Evolutionary conservation across 2,797 vertebrate genomes (phyloP).

Genomic region (Ibycter americanus): DNA sequence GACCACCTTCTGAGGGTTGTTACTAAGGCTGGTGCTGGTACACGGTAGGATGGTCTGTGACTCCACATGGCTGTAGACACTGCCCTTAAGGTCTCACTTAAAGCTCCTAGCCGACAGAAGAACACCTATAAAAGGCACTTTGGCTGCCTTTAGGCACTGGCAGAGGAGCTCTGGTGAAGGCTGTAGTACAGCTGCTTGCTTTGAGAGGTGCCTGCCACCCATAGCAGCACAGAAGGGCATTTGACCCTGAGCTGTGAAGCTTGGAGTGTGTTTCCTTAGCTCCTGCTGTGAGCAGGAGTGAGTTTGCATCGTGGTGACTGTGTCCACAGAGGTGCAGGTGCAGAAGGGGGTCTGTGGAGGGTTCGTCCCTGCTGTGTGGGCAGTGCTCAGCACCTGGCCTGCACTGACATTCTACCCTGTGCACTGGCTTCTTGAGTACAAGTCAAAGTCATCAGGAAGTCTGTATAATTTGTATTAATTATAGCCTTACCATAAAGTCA

Average conservation of each 20-base stretch:
- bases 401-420: not conserved
- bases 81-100: not conserved
- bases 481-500: not conserved
- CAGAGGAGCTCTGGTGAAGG: not conserved
- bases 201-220: not conserved
- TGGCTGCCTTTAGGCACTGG: not conserved
- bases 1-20: not conserved
- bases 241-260: not conserved
- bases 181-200: not conserved
- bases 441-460: not conserved
- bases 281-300: not conserved
- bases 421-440: not conserved
- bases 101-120: not conserved
- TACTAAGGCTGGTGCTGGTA: not conserved
- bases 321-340: fast-evolving
- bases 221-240: not conserved
- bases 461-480: not conserved
- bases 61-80: fast-evolving
- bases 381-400: not conserved
- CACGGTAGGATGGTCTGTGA: not conserved
- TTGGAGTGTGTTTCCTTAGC: not conserved
- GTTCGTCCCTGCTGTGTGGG: fast-evolving
- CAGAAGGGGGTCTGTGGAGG: not conserved
- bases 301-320: not conserved
- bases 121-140: not conserved